These are phyloP conservation scores for Colius striatus DNA, from an alignment of 2,113 vertebrate genomes.

Conservation along the genomic window DNA sequence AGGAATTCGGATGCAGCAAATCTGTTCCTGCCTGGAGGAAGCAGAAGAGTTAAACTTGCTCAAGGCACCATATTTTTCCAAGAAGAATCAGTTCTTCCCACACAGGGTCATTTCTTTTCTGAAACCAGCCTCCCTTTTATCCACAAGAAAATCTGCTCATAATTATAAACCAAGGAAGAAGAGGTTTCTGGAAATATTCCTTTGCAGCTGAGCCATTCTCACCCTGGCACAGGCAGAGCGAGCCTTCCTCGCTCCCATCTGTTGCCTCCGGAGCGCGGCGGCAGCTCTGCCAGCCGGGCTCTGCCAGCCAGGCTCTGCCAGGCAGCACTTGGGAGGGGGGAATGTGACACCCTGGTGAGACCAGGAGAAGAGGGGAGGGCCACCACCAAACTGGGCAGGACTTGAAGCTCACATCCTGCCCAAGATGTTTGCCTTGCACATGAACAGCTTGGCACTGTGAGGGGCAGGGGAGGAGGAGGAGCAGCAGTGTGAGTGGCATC, in stretches of 20 bases:
- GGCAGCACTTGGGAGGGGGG: conserved; percentile 15
- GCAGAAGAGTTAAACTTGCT: conserved; percentile 56
- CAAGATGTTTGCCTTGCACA: conserved; percentile 49
- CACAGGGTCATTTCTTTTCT: conserved; percentile 69
- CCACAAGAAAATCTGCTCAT: conserved; percentile 70
- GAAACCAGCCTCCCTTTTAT: conserved; percentile 67
- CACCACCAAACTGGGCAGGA: background rate
- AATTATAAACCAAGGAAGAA: conserved; percentile 63
- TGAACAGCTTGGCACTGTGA: conserved; percentile 45
- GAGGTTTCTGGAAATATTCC: conserved; percentile 72
- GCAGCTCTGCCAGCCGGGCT: conserved; percentile 35
- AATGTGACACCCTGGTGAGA: background rate
- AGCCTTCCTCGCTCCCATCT: conserved; percentile 64
- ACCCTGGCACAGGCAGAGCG: conserved; percentile 61
- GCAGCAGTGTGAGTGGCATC: background rate
- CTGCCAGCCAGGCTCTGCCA: conserved; percentile 61
- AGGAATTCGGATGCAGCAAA: background rate
- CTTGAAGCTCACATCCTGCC: background rate
- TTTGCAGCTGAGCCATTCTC: conserved; percentile 71
- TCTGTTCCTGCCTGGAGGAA: background rate
- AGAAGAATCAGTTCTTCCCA: conserved; percentile 65
- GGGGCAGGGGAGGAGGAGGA: background rate
- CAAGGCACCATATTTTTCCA: conserved; percentile 54
- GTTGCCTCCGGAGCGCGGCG: background rate
- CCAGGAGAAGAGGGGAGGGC: background rate